phyloP scores from a whole-genome alignment of 1,140 invertebrate species.

The Maconellicoccus hirsutus region DNA sequence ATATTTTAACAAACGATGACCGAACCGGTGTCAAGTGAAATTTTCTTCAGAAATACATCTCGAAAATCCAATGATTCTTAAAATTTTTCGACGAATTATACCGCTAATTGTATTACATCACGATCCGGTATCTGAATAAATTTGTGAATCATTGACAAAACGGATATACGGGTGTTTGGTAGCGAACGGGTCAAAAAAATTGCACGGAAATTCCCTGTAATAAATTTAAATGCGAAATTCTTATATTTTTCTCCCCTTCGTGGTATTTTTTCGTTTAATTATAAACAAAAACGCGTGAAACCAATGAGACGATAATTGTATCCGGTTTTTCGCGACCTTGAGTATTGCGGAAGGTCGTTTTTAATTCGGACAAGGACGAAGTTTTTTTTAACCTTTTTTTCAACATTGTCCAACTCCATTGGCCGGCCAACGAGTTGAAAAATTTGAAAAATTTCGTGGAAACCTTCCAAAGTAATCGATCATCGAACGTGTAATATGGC shows the following conservation, averaged over 20 bases:
- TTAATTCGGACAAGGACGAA: constrained; percentile 3
- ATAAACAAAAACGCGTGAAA: constrained; percentile 7
- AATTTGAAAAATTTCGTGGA: neutral
- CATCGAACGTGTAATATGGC: neutral
- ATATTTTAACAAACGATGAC: too few relatives aligned
- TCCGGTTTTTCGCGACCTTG: constrained; percentile 1
- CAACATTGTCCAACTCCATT: neutral
- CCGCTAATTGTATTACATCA: too few relatives aligned
- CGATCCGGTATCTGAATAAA: too few relatives aligned
- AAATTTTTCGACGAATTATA: too few relatives aligned
- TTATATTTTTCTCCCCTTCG: neutral
- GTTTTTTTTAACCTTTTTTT: neutral
- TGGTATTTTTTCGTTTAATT: constrained; percentile 10
- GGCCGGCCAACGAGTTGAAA: neutral
- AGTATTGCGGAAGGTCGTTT: neutral
- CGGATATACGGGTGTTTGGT: neutral
- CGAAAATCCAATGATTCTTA: too few relatives aligned
- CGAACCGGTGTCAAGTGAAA: too few relatives aligned
- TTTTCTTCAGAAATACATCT: too few relatives aligned
- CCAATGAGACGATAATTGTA: neutral
- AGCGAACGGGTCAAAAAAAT: neutral
- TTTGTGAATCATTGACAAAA: neutral
- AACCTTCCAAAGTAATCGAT: neutral
- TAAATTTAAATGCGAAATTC: neutral
- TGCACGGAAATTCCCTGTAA: neutral